A percentile compares a stretch with the other conserved stretches of the same genome.
phyloP scores from a whole-genome alignment of 2,888 invertebrate genomes.

The Archaeoteleia sp. region DNA sequence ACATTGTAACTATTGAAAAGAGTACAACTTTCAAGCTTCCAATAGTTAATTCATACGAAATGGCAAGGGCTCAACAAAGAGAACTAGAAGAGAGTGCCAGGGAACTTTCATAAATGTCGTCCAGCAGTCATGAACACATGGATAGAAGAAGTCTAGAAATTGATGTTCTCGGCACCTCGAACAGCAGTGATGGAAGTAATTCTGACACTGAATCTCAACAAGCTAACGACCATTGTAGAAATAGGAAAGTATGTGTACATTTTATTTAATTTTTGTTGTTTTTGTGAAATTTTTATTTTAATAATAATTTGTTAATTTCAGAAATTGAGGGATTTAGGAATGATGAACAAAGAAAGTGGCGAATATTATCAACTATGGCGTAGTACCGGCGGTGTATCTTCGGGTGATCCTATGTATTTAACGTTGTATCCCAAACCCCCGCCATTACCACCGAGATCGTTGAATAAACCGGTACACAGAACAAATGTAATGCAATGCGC shows the following conservation, averaged over 20 bases:
- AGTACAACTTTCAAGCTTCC: conserved; percentile 68
- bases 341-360: conserved; percentile 64
- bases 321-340: conserved; percentile 61
- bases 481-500: conserved; percentile 80
- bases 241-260: conserved; percentile 61
- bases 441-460: conserved; percentile 83
- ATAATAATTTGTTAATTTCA: conserved; percentile 46
- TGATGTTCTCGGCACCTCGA: conserved; percentile 63
- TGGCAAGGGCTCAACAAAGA: conserved; percentile 61
- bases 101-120: conserved; percentile 61
- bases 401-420: conserved; percentile 65
- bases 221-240: conserved; percentile 56
- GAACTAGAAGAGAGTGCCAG: conserved; percentile 67
- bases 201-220: conserved; percentile 71
- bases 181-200: conserved; percentile 69
- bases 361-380: conserved; percentile 73
- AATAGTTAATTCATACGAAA: conserved; percentile 66
- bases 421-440: conserved; percentile 72
- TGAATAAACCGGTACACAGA: conserved; percentile 78
- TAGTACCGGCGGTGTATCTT: conserved; percentile 69
- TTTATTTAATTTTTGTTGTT: no score
- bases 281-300: no score
- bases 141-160: conserved; percentile 62
- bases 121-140: conserved; percentile 56
- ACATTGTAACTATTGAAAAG: conserved; percentile 44